A percentile compares a stretch with the other conserved stretches of the same genome.
phyloP scores from a whole-genome alignment of 2,797 vertebrate genomes.

The Dicrostonyx torquatus region DNA sequence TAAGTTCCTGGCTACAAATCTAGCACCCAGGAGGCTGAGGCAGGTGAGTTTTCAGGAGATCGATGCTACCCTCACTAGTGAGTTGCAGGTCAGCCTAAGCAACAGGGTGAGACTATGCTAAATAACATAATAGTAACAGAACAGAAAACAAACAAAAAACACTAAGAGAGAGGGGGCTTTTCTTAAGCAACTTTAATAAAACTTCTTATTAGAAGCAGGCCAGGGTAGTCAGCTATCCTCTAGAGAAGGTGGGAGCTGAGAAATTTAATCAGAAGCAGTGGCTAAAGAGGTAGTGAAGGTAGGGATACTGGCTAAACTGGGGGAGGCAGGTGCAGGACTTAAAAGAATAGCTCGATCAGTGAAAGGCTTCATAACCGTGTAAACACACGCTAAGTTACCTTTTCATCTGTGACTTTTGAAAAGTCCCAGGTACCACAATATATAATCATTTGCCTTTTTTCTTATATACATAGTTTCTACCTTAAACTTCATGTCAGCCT shows the following conservation, averaged over 20 bases:
- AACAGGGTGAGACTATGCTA: not conserved
- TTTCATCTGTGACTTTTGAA: not conserved
- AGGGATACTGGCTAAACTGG: not conserved
- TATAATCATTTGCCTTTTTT: not conserved
- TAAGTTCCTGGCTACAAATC: not conserved
- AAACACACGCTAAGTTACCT: not conserved
- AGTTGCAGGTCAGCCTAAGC: not conserved
- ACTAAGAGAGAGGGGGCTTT: not conserved
- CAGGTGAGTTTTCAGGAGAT: not conserved
- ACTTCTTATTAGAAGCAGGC: not conserved
- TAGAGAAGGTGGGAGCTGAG: not conserved
- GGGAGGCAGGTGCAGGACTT: not conserved
- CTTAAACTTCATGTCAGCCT: not conserved
- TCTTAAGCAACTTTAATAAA: not conserved
- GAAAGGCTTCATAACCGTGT: not conserved
- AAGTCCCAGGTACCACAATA: not conserved
- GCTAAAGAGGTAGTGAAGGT: not conserved
- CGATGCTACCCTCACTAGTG: not conserved
- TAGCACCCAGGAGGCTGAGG: not conserved
- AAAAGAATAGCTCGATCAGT: not conserved
- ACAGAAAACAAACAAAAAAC: not conserved
- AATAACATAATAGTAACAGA: not conserved
- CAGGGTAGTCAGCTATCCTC: not conserved
- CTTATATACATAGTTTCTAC: not conserved
- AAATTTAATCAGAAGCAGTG: not conserved